Evolutionary conservation across 2,113 vertebrate species (phyloP).

Genomic region (Indicator indicator): DNA sequence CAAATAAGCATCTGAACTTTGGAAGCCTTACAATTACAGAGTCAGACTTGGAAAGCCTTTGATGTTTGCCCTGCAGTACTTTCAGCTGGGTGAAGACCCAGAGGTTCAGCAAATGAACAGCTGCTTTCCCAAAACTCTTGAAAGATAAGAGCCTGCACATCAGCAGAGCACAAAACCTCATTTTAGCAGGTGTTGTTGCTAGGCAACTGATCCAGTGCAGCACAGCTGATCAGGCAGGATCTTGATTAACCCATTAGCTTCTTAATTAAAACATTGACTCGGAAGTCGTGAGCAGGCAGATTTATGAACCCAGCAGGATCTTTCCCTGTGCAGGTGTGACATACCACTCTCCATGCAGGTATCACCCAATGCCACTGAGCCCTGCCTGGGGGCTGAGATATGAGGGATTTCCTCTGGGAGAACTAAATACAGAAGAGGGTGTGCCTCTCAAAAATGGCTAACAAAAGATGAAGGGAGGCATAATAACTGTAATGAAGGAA

Average conservation of each 20-base stretch:
- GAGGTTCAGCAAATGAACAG: slow-evolving; percentile 46
- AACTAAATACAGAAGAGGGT: not conserved
- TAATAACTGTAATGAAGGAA: slow-evolving; percentile 61
- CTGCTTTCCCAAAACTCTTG: slow-evolving; percentile 2
- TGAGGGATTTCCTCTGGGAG: not conserved
- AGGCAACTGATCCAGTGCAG: slow-evolving; percentile 66
- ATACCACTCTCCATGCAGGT: not conserved
- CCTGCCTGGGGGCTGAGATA: fast-evolving
- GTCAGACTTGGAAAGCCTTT: not conserved
- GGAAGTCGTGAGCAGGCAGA: not conserved
- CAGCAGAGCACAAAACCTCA: slow-evolving; percentile 21
- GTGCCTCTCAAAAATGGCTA: not conserved
- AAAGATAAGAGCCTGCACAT: slow-evolving; percentile 32
- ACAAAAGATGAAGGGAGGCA: slow-evolving; percentile 36
- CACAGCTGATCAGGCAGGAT: not conserved
- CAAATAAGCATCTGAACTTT: not conserved
- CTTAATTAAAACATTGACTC: slow-evolving; percentile 38
- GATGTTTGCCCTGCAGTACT: not conserved
- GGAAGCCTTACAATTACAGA: not conserved
- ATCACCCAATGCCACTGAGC: fast-evolving
- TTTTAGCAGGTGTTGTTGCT: slow-evolving; percentile 66
- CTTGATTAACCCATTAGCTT: slow-evolving; percentile 59
- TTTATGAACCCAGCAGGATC: not conserved
- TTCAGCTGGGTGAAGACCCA: not conserved
- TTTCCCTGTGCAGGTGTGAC: not conserved